Base-by-base conservation (phyloP, 2,888 invertebrate species). In the Leptopilina drosophilae region DNA sequence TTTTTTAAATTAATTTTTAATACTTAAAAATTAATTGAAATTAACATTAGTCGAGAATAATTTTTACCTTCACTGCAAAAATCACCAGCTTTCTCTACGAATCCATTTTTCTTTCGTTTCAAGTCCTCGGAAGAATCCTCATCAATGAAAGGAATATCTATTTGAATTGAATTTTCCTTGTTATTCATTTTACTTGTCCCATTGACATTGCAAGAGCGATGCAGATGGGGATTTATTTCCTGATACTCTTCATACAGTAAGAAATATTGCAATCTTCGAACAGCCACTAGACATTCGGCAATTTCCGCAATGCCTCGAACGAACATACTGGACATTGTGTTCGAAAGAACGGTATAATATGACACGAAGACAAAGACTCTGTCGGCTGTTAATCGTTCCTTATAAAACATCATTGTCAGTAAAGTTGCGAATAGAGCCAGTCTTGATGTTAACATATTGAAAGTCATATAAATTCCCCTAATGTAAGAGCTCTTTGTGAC, bases 361-460 rank as follows among this genome's bases (percentile, higher is more conserved):
- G 93, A 92, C 81, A 93, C 93, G 77, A 94, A 92, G 0, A 94
- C 94, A 85, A 94, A 94, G 1, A 94, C 92, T 88, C 95, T 94
- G 84, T 95, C 95, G 0, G 97, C 95, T 0, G 95, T 95, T 83
- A 98, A 92, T 5, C 92, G 89, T 84, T 95, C 93, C 5, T 95
- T 95, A 0, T 94, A 91, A 14, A 96, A 88, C 0, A 95, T 93
- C 91, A 95, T 96, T 0, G 95, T 93, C 0, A 97, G 88, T 56
- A 98, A 94, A 0, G 96, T 95, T 73, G 95, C 93, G 88, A 96
- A 96, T 0, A 97, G 92, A 0, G 97, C 95, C 40, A 96, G 93
- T 87, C 97, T 94, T 26, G 97, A 96, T 0, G 97, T 96, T 86
- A 97, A 97, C 33, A 97, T 92, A 90, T 96, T 95, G 89, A 96